Conservation (phyloP, 2,888 invertebrate genomes). For the Dioctria rufipes region DNA sequence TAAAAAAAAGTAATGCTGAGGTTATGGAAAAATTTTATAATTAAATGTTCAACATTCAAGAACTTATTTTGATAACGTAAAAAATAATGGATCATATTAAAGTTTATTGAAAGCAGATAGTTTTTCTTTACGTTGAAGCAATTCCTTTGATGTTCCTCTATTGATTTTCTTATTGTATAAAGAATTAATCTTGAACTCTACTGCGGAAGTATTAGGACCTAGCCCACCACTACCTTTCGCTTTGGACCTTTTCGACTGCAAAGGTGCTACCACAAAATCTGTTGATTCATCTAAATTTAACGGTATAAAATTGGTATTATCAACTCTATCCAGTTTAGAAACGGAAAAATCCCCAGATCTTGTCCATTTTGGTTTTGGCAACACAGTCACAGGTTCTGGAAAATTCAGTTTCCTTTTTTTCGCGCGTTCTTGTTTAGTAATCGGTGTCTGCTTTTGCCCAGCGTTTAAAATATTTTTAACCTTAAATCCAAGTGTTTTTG, state of each 20-base stretch:
- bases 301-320: constrained; percentile 1
- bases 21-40: too few species aligned
- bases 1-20: too few species aligned
- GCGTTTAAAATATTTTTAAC: constrained; percentile 60
- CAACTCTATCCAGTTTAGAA: constrained; percentile 14
- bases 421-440: constrained; percentile 38
- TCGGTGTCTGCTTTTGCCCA: constrained; percentile 57
- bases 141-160: constrained; percentile 60
- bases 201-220: background rate
- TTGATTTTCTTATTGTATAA: constrained; percentile 58
- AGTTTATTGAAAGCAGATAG: background rate
- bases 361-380: constrained; percentile 64
- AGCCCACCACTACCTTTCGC: background rate
- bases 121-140: constrained; percentile 60
- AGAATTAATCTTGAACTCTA: constrained; percentile 62
- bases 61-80: background rate
- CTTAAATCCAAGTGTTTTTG: constrained; percentile 61
- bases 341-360: constrained; percentile 60
- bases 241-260: constrained; percentile 55
- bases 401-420: constrained; percentile 60
- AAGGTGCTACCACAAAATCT: constrained; percentile 59
- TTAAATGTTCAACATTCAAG: too few species aligned
- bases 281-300: constrained; percentile 55
- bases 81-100: background rate
- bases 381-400: constrained; percentile 56